A percentile compares a stretch with the other conserved stretches of the same genome.
These are phyloP conservation scores for Drosophila tristis DNA, from an alignment of 1,140 invertebrate species.

Conservation along the genomic window DNA sequence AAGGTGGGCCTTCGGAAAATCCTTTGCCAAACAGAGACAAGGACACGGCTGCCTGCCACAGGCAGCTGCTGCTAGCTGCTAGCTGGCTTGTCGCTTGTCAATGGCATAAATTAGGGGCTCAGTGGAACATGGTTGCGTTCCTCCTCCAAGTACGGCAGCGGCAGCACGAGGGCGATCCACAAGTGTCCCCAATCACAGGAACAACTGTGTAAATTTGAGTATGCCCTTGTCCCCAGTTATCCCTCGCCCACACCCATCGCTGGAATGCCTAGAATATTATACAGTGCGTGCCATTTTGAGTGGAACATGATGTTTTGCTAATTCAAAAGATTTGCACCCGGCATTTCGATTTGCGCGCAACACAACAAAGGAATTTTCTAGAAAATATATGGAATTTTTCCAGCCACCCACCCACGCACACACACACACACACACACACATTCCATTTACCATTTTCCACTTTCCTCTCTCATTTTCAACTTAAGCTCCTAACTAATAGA, in stretches of 20 bases:
- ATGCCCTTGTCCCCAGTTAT: constrained; percentile 52
- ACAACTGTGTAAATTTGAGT: constrained; percentile 65
- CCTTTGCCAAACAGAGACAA: constrained; percentile 72
- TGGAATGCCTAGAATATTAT: constrained; percentile 54
- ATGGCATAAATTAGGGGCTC: constrained; percentile 74
- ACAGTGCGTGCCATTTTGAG: constrained; percentile 76
- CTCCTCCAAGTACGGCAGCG: constrained; percentile 55
- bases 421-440: no score
- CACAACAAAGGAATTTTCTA: constrained; percentile 4
- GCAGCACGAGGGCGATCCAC: constrained; percentile 47
- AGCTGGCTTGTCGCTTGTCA: constrained; percentile 30
- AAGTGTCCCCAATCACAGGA: constrained; percentile 65
- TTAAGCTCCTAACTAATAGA: no score
- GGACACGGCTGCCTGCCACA: constrained; percentile 9
- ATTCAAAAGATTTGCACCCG: constrained; percentile 73
- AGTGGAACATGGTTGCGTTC: background rate
- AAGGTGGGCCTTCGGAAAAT: constrained; percentile 72
- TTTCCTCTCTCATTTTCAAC: no score
- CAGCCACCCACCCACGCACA: background rate
- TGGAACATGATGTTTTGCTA: constrained; percentile 81
- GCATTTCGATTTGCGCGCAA: constrained; percentile 56
- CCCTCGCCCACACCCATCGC: background rate
- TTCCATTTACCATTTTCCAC: background rate
- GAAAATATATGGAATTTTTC: background rate
- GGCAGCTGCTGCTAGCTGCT: constrained; percentile 25